Base-by-base conservation (phyloP, 2,797 vertebrate genomes). In the Falco novaeseelandiae region DNA sequence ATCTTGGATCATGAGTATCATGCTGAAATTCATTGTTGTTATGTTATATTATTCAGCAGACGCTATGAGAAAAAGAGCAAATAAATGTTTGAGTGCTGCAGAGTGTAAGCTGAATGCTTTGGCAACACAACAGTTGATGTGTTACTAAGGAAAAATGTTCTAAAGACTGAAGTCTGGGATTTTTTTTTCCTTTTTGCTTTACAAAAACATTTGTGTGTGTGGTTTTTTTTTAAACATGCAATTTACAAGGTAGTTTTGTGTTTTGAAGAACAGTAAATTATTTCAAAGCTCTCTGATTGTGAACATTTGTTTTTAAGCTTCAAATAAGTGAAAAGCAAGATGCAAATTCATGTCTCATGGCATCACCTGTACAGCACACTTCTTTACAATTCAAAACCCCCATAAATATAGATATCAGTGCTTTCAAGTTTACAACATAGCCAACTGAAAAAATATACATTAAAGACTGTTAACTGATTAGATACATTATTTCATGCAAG, bases 321-420 rank as follows among this genome's bases (percentile, higher is more conserved):
- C 51, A 72, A 83, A 70, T 61, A 94, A 87, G 85, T 36, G 79
- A 96, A 96, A 83, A 81, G 40, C 42, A 90, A 96, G 55, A 83
- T 79, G 57, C 32, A 90, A 85, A 78, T 70, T 79, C 40, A 69
- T 25, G 34, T 83, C 69, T 86, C 67, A 34, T 69, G 55, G 69
- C 66, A 83, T 34, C 80, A 38, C 27, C 78, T 89, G 65, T 63
- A 95, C 77, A 95, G 59, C 59, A 85, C 34, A 87, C 8, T 81
- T 88, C 77, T 87, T 89, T 40, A 89, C 87, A 95, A 52, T 32
- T 72, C 73, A 81, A 94, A 79, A 65, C 61, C 73, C 73, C n/a
- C 44, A 96, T 87, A 96, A 97, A 94, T 87, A 92, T 6, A 57
- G 38, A 51, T 83, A 96, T 29, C 21, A 84, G 62, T 23, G 51